phyloP scores from a whole-genome alignment of 2,888 invertebrate species.

The Caenorhabditis sinica region DNA sequence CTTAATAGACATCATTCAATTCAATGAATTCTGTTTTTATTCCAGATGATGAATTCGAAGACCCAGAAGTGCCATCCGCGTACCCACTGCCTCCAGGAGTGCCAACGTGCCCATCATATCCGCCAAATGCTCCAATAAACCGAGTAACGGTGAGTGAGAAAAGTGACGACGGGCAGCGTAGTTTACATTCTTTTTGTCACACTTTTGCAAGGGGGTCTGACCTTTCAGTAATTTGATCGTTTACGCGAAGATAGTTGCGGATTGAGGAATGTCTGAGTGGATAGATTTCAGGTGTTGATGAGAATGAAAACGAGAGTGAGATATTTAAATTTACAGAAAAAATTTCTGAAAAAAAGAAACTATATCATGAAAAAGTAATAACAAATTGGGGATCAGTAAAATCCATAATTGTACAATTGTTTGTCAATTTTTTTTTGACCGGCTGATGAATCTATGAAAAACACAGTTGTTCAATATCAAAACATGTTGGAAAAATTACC shows the following conservation, averaged over 20 bases:
- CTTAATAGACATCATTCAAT: no score
- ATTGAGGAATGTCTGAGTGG: background rate
- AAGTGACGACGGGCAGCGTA: background rate
- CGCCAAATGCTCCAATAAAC: slow-evolving; percentile 73
- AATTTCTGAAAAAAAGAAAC: background rate
- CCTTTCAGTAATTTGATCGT: slow-evolving; percentile 61
- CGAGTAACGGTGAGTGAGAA: slow-evolving; percentile 71
- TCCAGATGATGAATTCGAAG: slow-evolving; percentile 68
- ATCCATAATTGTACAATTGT: no score
- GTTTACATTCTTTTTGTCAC: slow-evolving; percentile 48
- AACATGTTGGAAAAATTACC: no score
- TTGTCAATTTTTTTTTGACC: no score
- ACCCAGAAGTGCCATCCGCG: slow-evolving; percentile 52
- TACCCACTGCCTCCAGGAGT: slow-evolving; percentile 70
- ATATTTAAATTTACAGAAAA: no score
- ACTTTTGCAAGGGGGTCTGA: slow-evolving; percentile 32
- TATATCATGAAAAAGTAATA: no score
- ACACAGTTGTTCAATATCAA: no score
- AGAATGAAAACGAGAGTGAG: background rate
- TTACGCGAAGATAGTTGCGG: slow-evolving; percentile 33
- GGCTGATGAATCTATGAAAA: no score
- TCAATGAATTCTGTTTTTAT: background rate
- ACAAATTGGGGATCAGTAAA: no score
- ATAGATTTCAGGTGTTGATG: slow-evolving; percentile 1
- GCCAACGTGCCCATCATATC: slow-evolving; percentile 73